Conservation (phyloP, 2,797 vertebrate species). For the Oreortyx pictus region DNA sequence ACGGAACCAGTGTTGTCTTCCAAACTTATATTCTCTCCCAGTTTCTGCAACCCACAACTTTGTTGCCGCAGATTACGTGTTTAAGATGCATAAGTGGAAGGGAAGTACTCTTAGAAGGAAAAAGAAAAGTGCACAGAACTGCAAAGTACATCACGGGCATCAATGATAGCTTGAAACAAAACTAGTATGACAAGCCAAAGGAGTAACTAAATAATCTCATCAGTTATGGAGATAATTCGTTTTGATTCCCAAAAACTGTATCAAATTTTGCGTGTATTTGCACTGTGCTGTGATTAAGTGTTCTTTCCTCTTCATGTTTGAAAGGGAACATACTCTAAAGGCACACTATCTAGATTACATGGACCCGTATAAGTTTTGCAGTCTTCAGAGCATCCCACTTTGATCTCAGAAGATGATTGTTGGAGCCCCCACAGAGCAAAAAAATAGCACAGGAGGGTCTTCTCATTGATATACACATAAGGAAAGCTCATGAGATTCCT, state of each 20-base stretch:
- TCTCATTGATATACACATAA: conserved; percentile 66
- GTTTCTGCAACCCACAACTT: not conserved
- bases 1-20: not conserved
- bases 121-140: not conserved
- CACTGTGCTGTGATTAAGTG: conserved; percentile 24
- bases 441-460: conserved; percentile 52
- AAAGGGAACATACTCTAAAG: conserved; percentile 57
- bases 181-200: not conserved
- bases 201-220: conserved; percentile 51
- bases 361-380: conserved; percentile 7
- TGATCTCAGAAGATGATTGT: conserved; percentile 73
- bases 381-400: conserved; percentile 63
- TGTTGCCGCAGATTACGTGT: not conserved
- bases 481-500: conserved; percentile 69
- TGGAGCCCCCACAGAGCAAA: conserved; percentile 68
- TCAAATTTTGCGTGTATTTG: conserved; percentile 46
- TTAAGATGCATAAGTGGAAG: not conserved
- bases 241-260: conserved; percentile 59
- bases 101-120: not conserved
- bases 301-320: conserved; percentile 8
- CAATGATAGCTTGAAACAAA: conserved; percentile 4
- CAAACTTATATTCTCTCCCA: not conserved
- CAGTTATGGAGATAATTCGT: conserved; percentile 37
- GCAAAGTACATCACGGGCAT: not conserved
- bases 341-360: conserved; percentile 31